Conservation (phyloP, 1,140 invertebrate genomes). For the Onthophagus taurus region DNA sequence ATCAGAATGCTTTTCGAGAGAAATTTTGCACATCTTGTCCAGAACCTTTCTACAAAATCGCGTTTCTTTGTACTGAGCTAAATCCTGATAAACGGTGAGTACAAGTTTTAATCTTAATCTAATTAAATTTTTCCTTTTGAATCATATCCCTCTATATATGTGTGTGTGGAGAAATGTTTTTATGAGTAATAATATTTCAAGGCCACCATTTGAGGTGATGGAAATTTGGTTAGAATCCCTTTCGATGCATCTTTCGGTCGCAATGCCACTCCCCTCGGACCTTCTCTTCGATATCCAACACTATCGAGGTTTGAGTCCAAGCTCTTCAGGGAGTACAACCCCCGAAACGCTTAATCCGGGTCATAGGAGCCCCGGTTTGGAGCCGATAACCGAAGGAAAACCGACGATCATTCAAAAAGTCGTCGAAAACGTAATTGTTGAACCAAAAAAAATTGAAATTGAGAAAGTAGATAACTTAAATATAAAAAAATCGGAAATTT, state of each 20-base stretch:
- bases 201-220: constrained; percentile 79
- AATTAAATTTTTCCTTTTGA: too few species aligned
- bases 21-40: constrained; percentile 85
- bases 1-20: constrained; percentile 75
- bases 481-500: constrained; percentile 14
- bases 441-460: constrained; percentile 1
- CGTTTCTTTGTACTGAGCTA: constrained; percentile 80
- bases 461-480: not conserved
- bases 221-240: constrained; percentile 73
- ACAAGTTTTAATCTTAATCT: too few species aligned
- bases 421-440: constrained; percentile 20
- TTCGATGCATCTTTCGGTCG: constrained; percentile 58
- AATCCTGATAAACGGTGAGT: constrained; percentile 71
- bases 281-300: constrained; percentile 66
- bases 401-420: not conserved
- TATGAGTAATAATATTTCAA: too few species aligned
- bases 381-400: constrained; percentile 33
- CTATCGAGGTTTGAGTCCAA: constrained; percentile 52
- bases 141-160: too few species aligned
- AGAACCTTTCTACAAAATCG: constrained; percentile 76
- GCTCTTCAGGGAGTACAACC: constrained; percentile 50
- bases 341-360: constrained; percentile 40
- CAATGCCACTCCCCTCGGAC: constrained; percentile 52
- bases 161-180: too few species aligned
- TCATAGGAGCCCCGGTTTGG: constrained; percentile 31